A percentile compares a stretch with the other conserved stretches of the same genome.
phyloP scores from a whole-genome alignment of 2,797 vertebrate species.

The Notolepis coatsorum region DNA sequence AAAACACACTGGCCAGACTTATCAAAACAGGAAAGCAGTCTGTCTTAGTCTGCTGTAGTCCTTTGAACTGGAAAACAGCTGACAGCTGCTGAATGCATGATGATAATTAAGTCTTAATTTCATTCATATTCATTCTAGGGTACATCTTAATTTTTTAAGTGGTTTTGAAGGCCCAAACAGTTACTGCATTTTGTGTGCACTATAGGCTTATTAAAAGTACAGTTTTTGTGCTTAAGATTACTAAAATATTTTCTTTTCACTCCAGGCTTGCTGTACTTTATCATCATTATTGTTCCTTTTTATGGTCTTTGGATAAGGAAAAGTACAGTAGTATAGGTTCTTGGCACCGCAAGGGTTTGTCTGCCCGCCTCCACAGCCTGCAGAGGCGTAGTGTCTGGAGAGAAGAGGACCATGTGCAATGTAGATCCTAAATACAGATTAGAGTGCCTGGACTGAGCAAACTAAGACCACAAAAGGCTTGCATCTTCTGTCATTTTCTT shows the following conservation, averaged over 20 bases:
- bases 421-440: not conserved
- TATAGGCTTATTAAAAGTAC: too few species aligned
- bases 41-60: too few species aligned
- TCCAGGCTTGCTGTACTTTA: slow-evolving; percentile 36
- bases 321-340: slow-evolving; percentile 27
- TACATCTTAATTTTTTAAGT: too few species aligned
- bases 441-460: not conserved
- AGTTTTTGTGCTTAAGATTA: slow-evolving; percentile 15
- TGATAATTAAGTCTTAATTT: too few species aligned
- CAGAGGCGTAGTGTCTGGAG: slow-evolving; percentile 1
- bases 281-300: slow-evolving; percentile 62
- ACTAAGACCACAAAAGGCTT: not conserved
- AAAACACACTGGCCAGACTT: too few species aligned
- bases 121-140: too few species aligned
- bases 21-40: too few species aligned
- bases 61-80: too few species aligned
- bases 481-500: slow-evolving; percentile 10
- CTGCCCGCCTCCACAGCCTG: slow-evolving; percentile 39
- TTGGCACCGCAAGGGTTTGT: slow-evolving; percentile 23
- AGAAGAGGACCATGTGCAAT: not conserved
- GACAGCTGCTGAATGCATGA: too few species aligned
- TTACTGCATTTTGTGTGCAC: not conserved
- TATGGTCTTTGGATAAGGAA: slow-evolving; percentile 47
- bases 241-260: slow-evolving; percentile 25
- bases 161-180: slow-evolving; percentile 3